Percentiles rank a stretch among this genome's conserved stretches.
Evolutionary conservation across 2,888 invertebrate species (phyloP).

Genomic region (Melolontha melolontha): DNA sequence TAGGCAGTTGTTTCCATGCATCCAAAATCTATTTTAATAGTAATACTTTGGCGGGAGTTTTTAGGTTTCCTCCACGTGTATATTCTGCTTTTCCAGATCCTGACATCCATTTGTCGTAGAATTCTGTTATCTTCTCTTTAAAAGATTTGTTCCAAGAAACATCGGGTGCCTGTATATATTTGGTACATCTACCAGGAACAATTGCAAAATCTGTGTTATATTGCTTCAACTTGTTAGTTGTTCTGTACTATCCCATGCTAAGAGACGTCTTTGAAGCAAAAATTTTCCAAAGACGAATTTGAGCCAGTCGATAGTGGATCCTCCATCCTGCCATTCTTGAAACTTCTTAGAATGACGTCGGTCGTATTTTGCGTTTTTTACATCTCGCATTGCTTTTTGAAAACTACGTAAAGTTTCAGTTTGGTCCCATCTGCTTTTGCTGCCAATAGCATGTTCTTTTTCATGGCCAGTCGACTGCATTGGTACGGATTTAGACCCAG

Average conservation of each 20-base stretch:
- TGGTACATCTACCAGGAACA: slow-evolving; percentile 11
- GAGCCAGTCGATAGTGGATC: slow-evolving; percentile 2
- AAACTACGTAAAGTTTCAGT: slow-evolving; percentile 6
- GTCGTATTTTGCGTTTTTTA: no score
- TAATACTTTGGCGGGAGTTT: slow-evolving; percentile 11
- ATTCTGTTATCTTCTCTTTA: slow-evolving; percentile 20
- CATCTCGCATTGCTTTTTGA: not conserved
- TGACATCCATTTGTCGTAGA: slow-evolving; percentile 11
- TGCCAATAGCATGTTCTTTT: slow-evolving; percentile 9
- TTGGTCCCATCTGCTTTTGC: slow-evolving; percentile 1
- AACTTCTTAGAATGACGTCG: no score
- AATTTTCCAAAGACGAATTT: slow-evolving; percentile 13
- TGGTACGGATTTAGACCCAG: slow-evolving; percentile 6
- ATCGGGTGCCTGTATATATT: slow-evolving; percentile 18
- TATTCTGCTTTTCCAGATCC: slow-evolving; percentile 9
- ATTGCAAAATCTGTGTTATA: slow-evolving; percentile 16
- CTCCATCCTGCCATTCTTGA: not conserved
- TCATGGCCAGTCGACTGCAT: slow-evolving; percentile 3
- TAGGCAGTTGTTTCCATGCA: not conserved
- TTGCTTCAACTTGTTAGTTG: slow-evolving; percentile 13
- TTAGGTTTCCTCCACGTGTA: slow-evolving; percentile 12
- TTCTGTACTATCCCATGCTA: slow-evolving; percentile 1
- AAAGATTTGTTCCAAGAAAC: slow-evolving; percentile 1
- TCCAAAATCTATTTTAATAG: slow-evolving; percentile 7
- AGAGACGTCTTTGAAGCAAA: slow-evolving; percentile 10